phyloP scores from a whole-genome alignment of 2,113 vertebrate species.

The Odocoileus virginianus region DNA sequence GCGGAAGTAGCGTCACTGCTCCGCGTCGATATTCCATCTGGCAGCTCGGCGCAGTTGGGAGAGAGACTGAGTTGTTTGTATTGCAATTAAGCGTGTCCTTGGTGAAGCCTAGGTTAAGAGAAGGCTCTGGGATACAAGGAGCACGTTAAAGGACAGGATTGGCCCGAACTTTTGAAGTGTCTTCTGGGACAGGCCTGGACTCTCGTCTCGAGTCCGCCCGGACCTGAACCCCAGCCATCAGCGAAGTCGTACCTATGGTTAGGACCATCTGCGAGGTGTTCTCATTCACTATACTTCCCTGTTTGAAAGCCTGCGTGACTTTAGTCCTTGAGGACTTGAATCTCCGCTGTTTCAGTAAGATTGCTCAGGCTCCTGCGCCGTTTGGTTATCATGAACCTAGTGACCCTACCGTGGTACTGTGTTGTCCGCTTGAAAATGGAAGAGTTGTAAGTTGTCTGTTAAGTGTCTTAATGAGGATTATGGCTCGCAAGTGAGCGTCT shows the following conservation, averaged over 20 bases:
- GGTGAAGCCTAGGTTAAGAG: no score
- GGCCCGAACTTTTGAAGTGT: accelerated
- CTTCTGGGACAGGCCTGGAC: neutral
- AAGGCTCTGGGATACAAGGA: neutral
- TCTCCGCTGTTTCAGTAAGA: neutral
- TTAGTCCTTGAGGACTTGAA: neutral
- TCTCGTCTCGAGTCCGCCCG: neutral
- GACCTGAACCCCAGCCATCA: neutral
- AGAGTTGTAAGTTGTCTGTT: no score
- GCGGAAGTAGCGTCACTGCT: neutral
- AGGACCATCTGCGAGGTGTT: neutral
- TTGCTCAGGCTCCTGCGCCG: neutral
- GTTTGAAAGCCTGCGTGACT: no score
- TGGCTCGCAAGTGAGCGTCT: no score
- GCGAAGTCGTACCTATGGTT: neutral
- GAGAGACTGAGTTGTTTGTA: no score
- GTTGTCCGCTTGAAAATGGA: neutral
- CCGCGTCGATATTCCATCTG: no score
- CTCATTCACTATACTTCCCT: neutral
- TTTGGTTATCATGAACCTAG: neutral
- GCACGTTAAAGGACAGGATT: neutral
- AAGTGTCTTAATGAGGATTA: neutral
- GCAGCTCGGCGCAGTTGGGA: no score
- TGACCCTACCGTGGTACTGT: neutral
- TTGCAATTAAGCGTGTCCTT: no score